Conservation (phyloP, 2,113 vertebrate genomes). For the Xiphias gladius region DNA sequence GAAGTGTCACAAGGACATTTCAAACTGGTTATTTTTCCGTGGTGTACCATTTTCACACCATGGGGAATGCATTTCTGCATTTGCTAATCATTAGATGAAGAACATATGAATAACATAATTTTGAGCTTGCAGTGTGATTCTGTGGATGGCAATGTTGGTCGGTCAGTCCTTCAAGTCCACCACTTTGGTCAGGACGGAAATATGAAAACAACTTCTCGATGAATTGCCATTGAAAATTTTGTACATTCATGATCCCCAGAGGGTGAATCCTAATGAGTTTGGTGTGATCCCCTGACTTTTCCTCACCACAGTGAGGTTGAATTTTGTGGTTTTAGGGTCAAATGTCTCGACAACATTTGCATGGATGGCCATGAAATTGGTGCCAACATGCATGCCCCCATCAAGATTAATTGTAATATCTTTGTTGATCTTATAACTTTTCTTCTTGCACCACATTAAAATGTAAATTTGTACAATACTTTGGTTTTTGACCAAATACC, state of each 20-base stretch:
- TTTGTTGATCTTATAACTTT: background rate
- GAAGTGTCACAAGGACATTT: conserved; percentile 19
- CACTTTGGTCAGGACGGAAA: background rate
- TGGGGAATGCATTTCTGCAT: background rate
- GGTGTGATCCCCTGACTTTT: background rate
- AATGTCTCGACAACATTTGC: background rate
- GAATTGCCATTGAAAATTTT: background rate
- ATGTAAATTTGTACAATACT: background rate
- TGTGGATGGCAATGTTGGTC: background rate
- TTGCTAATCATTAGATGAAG: background rate
- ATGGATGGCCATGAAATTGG: background rate
- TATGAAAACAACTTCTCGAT: background rate
- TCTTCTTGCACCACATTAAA: background rate
- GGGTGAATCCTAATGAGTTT: background rate
- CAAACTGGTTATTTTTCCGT: background rate
- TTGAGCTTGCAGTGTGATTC: background rate
- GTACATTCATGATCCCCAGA: background rate
- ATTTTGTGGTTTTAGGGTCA: background rate
- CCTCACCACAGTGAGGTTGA: background rate
- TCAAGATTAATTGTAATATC: background rate
- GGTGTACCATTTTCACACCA: background rate
- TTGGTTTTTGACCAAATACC: background rate
- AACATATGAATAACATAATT: background rate
- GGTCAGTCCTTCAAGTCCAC: background rate
- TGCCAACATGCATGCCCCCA: background rate